A percentile compares a stretch with the other conserved stretches of the same genome.
These are phyloP conservation scores for Hypomesus transpacificus DNA, from an alignment of 2,113 vertebrate genomes.

Conservation along the genomic window DNA sequence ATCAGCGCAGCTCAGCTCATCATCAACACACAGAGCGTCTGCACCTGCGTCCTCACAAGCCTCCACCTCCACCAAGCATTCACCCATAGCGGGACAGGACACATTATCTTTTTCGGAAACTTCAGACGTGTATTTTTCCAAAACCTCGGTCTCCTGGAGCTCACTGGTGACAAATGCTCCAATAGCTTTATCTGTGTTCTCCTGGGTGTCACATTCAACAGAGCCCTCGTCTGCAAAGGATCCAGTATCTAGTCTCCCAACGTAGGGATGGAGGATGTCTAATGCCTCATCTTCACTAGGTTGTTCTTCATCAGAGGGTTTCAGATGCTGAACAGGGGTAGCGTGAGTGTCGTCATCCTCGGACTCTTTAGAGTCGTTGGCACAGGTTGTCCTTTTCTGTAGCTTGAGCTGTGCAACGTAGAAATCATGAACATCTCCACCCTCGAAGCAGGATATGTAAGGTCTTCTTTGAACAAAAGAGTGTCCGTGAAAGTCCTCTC, in stretches of 20 bases:
- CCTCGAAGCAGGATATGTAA: constrained; percentile 67
- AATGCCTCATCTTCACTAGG: constrained; percentile 12
- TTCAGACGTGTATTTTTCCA: too few relatives aligned
- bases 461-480: constrained; percentile 26
- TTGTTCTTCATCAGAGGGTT: constrained; percentile 25
- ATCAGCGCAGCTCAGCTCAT: too few relatives aligned
- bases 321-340: too few relatives aligned
- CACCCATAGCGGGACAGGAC: too few relatives aligned
- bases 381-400: too few relatives aligned
- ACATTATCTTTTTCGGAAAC: too few relatives aligned
- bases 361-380: too few relatives aligned
- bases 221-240: constrained; percentile 14
- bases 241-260: neutral
- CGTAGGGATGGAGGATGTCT: neutral
- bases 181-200: neutral
- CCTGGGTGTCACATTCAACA: constrained; percentile 3
- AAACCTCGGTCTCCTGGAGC: too few relatives aligned
- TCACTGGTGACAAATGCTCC: too few relatives aligned
- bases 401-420: constrained; percentile 31
- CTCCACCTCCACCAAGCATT: too few relatives aligned
- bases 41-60: constrained; percentile 40
- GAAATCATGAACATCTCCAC: constrained; percentile 58
- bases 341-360: too few relatives aligned
- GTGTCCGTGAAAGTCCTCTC: constrained; percentile 30
- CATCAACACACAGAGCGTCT: constrained; percentile 30